These are phyloP conservation scores for Monoplex corrugatus DNA, from an alignment of 2,888 invertebrate species.

Conservation along the genomic window DNA sequence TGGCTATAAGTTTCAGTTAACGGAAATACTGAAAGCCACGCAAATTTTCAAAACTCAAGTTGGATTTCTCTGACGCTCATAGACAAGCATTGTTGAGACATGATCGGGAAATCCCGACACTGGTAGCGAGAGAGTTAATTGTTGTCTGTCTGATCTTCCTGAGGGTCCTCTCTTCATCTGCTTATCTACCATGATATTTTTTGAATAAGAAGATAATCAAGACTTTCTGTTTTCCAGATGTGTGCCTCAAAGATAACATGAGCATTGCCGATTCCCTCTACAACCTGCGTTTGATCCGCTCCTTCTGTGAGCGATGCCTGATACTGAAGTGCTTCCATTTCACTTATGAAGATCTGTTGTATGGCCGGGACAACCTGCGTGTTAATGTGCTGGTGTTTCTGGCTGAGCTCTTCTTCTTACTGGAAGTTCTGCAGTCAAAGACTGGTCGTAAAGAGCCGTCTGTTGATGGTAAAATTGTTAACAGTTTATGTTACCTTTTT, in stretches of 20 bases:
- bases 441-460: not conserved
- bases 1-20: no score
- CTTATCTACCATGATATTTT: no score
- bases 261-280: constrained; percentile 94
- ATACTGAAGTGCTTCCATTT: constrained; percentile 95
- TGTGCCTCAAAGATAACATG: constrained; percentile 85
- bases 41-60: no score
- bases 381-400: constrained; percentile 94
- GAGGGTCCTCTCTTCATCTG: no score
- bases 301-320: constrained; percentile 92
- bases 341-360: constrained; percentile 96
- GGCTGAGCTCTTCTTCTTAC: constrained; percentile 90
- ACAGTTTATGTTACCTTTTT: no score
- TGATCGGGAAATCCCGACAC: no score
- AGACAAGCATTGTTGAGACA: no score
- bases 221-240: constrained; percentile 72
- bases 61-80: no score
- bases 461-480: constrained; percentile 20
- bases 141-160: no score
- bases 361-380: constrained; percentile 95
- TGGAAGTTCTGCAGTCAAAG: constrained; percentile 42
- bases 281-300: constrained; percentile 93
- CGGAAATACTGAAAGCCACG: no score
- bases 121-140: no score
- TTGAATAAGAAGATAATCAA: not conserved